Conservation (phyloP, 2,888 invertebrate species). For the Cosmorhoe ocellata region DNA sequence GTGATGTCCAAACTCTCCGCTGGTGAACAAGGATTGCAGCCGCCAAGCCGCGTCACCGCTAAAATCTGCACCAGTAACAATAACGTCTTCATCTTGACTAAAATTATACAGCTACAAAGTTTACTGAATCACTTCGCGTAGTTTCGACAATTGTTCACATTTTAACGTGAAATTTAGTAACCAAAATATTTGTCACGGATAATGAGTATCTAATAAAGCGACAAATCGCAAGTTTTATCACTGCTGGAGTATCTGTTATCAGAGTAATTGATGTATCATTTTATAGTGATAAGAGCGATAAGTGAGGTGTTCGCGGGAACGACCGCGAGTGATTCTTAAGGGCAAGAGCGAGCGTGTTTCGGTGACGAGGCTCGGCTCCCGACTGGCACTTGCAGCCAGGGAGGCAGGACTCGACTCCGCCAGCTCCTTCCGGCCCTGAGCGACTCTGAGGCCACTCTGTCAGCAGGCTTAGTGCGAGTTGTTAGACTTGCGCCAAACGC, state of each 20-base stretch:
- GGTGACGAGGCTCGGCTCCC: slow-evolving; percentile 33
- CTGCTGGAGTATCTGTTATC: slow-evolving; percentile 59
- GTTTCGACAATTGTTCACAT: slow-evolving; percentile 23
- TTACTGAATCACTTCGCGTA: slow-evolving; percentile 19
- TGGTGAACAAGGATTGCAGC: slow-evolving; percentile 52
- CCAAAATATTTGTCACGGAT: slow-evolving; percentile 32
- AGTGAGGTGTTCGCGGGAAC: slow-evolving; percentile 38
- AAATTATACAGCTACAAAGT: slow-evolving; percentile 18
- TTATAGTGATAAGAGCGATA: slow-evolving; percentile 63
- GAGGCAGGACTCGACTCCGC: slow-evolving; percentile 2
- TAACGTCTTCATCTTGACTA: slow-evolving; percentile 43
- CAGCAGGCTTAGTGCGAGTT: too few relatives aligned
- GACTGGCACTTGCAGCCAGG: slow-evolving; percentile 28
- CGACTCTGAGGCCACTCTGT: not conserved
- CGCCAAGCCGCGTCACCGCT: slow-evolving; percentile 32
- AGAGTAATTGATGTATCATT: slow-evolving; percentile 68
- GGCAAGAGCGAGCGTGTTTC: slow-evolving; percentile 33
- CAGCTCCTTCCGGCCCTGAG: not conserved
- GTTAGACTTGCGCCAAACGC: not conserved
- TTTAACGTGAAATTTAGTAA: slow-evolving; percentile 24
- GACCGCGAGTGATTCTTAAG: slow-evolving; percentile 22
- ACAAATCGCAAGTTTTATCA: slow-evolving; percentile 51
- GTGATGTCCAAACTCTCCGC: slow-evolving; percentile 66
- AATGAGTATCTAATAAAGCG: slow-evolving; percentile 39
- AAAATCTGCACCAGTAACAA: slow-evolving; percentile 40